A percentile compares a stretch with the other conserved stretches of the same genome.
Conservation (phyloP, 53 echinoderm and acorn worm genomes). For the Luidia sarsii region DNA sequence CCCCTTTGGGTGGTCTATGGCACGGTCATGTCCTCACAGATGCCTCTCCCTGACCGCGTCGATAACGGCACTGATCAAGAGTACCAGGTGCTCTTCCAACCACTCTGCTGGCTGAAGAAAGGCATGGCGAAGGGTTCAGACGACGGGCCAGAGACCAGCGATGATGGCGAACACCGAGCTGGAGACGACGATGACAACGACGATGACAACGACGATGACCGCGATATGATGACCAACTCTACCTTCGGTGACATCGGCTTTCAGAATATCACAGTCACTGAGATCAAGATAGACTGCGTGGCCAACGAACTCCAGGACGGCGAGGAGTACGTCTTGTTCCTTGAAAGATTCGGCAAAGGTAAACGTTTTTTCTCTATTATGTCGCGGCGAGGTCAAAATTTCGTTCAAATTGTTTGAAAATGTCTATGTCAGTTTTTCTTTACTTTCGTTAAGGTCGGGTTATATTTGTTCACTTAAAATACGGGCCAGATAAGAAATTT, state of each 20-base stretch:
- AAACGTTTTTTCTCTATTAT: no score
- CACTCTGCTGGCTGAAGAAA: constrained; percentile 20
- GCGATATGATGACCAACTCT: neutral
- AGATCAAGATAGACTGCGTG: neutral
- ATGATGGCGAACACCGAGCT: neutral
- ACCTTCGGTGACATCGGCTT: neutral
- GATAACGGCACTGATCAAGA: neutral
- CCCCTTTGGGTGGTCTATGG: neutral
- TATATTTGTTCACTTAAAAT: no score
- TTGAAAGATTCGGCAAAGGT: neutral
- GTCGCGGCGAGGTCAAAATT: no score
- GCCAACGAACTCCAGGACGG: neutral
- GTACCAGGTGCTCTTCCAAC: neutral
- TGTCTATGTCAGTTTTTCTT: no score
- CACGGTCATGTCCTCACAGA: neutral
- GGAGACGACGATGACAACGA: no score
- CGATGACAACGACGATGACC: neutral
- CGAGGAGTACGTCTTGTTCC: constrained; percentile 12
- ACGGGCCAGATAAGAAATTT: no score
- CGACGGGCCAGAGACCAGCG: neutral
- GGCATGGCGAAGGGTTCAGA: neutral
- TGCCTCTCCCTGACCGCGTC: neutral
- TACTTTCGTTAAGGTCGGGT: no score
- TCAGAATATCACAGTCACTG: constrained; percentile 11
- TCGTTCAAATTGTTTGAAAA: no score